Percentiles rank a stretch among this genome's conserved stretches.
These are phyloP conservation scores for Aplocera efformata DNA, from an alignment of 2,888 invertebrate genomes.

Conservation along the genomic window DNA sequence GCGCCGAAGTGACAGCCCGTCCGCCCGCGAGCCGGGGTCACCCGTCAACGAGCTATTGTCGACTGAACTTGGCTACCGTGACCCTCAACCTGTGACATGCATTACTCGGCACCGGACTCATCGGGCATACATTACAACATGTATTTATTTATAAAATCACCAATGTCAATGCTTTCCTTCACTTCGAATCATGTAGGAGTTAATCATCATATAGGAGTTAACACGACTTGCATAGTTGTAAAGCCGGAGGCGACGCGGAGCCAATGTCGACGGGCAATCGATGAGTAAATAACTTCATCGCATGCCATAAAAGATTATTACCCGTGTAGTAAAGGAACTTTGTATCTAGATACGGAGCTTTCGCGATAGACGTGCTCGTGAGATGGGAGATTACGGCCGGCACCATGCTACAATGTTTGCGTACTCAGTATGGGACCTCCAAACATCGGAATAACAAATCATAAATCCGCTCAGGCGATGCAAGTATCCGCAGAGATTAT, in stretches of 20 bases:
- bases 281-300: conserved; percentile 54
- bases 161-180: conserved; percentile 20
- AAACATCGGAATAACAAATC: conserved; percentile 53
- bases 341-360: conserved; percentile 47
- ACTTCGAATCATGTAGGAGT: conserved; percentile 16
- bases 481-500: conserved; percentile 53
- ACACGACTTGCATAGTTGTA: conserved; percentile 27
- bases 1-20: conserved; percentile 27
- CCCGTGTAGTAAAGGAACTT: conserved; percentile 40
- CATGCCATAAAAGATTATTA: conserved; percentile 52
- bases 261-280: conserved; percentile 38
- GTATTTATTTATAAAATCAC: conserved; percentile 12
- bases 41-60: conserved; percentile 47
- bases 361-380: conserved; percentile 39
- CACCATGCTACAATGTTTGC: conserved; percentile 16
- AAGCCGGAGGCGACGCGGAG: conserved; percentile 23
- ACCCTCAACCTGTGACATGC: conserved; percentile 46
- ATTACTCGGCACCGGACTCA: conserved; percentile 24
- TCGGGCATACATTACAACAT: conserved; percentile 16
- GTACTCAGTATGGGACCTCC: conserved; percentile 46
- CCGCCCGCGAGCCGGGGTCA: conserved; percentile 36
- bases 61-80: conserved; percentile 48
- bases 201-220: conserved; percentile 15
- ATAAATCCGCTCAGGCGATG: conserved; percentile 49
- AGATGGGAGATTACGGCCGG: conserved; percentile 46